Base-by-base conservation (phyloP, 1,140 invertebrate genomes). In the Panagrolaimus sp. region DNA sequence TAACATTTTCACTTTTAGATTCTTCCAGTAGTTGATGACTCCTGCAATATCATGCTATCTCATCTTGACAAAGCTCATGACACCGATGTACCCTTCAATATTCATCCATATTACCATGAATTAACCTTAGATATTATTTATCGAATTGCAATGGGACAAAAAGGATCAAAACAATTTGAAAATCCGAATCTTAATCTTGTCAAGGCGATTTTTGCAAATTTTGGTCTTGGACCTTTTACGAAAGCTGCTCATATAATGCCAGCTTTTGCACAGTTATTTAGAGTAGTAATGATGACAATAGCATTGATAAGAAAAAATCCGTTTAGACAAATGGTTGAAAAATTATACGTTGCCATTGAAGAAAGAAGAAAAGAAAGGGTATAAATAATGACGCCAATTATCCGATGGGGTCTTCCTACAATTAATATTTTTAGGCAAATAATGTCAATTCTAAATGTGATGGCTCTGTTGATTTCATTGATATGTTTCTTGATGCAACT, bases 371-470 rank as follows among this genome's bases (percentile, higher is more conserved):
- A 38, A 38, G 31, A 38, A 38, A 38, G 31, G 31, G 31, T 38
- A 38, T n/a, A n/a, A n/a, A n/a, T n/a, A n/a, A n/a, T n/a, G n/a
- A n/a, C n/a, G n/a, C n/a, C n/a, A n/a, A n/a, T n/a, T n/a, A n/a
- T n/a, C n/a, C n/a, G n/a, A n/a, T n/a, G n/a, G n/a, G n/a, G n/a
- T n/a, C n/a, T n/a, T n/a, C n/a, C n/a, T n/a, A n/a, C n/a, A n/a
- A n/a, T n/a, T n/a, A n/a, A n/a, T n/a, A n/a, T n/a, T n/a, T 85
- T 27, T 81, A 83, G 38, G 85, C 83, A 73, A 84, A 84, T 25
- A 81, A 82, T 1, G 86, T 86, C 71, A 31, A 14, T 71, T 38
- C 73, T 71, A 63, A 72, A 72, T 4, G 62, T 74, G 25, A 72
- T 74, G 73, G 71, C 16, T 44, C 65, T 67, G 14, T 20, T 44